Conservation (phyloP, 1,140 invertebrate species). For the Wiebesia pumilae region DNA sequence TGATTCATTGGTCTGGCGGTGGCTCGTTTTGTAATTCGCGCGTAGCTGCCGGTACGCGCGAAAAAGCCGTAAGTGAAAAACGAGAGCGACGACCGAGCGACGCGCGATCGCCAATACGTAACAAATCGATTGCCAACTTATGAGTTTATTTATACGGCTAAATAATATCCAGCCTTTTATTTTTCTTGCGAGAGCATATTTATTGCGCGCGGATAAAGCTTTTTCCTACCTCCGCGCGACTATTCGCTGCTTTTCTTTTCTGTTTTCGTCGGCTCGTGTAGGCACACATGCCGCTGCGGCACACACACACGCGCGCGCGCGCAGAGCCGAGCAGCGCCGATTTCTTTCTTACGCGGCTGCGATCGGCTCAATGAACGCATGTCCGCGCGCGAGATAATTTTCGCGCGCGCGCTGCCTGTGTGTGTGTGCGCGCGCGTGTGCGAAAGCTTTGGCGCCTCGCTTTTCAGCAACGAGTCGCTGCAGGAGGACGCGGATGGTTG, state of each 20-base stretch:
- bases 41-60: not conserved
- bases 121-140: conserved; percentile 5
- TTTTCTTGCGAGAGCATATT: not conserved
- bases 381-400: no score
- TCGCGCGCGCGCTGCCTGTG: no score
- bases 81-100: conserved; percentile 10
- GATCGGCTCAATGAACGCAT: no score
- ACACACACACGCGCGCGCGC: no score
- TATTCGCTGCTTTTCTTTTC: conserved; percentile 9
- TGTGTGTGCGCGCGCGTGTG: no score
- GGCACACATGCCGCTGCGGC: no score
- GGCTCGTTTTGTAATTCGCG: conserved; percentile 45
- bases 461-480: no score
- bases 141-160: conserved; percentile 43
- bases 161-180: conserved; percentile 9
- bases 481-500: no score
- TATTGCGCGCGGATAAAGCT: conserved; percentile 25
- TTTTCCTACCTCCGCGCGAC: not conserved
- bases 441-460: no score
- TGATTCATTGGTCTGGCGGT: not conserved
- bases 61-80: conserved; percentile 4
- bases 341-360: no score
- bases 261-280: not conserved
- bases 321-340: no score
- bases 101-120: conserved; percentile 8